Evolutionary conservation across 1,140 invertebrate species (phyloP).

Genomic region (Coptotermes formosanus): DNA sequence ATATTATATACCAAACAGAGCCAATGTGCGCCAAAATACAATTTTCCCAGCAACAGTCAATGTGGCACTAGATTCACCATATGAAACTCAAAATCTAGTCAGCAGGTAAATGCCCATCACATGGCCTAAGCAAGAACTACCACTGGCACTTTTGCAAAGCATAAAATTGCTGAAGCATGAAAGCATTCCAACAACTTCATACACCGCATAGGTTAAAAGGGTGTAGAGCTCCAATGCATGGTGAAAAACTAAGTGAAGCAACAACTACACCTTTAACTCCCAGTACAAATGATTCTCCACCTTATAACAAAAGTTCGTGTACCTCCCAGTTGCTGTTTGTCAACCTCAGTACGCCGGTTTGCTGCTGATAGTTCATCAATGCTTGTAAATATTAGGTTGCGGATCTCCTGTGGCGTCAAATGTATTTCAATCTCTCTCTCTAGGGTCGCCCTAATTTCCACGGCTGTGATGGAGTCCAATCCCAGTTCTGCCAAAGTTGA

Average conservation of each 20-base stretch:
- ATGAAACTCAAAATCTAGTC: no score
- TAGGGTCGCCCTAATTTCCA: slow-evolving; percentile 81
- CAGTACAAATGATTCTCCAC: neutral
- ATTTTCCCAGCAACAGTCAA: no score
- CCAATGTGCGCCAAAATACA: no score
- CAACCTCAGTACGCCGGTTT: neutral
- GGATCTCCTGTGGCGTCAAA: slow-evolving; percentile 75
- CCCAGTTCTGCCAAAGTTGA: slow-evolving; percentile 62
- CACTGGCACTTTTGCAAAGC: no score
- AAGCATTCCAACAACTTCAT: no score
- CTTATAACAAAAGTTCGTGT: neutral
- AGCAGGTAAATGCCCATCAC: no score
- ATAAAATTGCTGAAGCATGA: no score
- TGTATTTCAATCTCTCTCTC: slow-evolving; percentile 80
- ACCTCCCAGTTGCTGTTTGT: neutral
- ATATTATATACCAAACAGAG: no score
- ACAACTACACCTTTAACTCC: neutral
- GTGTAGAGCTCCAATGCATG: neutral
- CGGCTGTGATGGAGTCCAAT: slow-evolving; percentile 85
- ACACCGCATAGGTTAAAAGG: no score
- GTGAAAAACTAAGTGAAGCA: neutral
- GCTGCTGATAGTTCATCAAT: slow-evolving; percentile 43
- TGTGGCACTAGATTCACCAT: no score
- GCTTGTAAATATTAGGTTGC: slow-evolving; percentile 56
- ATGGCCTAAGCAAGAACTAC: no score